A percentile compares a stretch with the other conserved stretches of the same genome.
These are phyloP conservation scores for Megalonaias nervosa DNA, from an alignment of 1,140 invertebrate species.

Conservation along the genomic window DNA sequence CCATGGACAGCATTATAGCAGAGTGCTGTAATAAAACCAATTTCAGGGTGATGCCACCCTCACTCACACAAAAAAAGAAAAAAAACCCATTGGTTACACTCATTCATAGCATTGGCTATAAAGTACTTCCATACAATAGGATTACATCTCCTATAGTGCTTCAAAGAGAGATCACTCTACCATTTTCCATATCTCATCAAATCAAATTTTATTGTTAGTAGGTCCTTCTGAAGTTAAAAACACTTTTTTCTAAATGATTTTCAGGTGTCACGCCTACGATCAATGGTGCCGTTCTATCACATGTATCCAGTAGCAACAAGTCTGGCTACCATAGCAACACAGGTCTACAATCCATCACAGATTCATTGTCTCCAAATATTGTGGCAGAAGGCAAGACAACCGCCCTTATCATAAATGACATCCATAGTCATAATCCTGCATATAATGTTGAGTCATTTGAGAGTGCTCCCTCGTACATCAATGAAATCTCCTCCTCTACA, in stretches of 20 bases:
- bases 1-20: no score
- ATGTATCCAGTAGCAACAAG: slow-evolving; percentile 5
- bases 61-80: no score
- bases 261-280: slow-evolving; percentile 76
- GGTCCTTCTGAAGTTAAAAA: no score
- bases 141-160: no score
- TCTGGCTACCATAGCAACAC: slow-evolving; percentile 33
- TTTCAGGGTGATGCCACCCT: no score
- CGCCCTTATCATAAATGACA: slow-evolving; percentile 32
- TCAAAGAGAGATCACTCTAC: no score
- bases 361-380: slow-evolving; percentile 71
- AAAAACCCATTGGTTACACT: no score
- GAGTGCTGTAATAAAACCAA: no score
- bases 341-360: slow-evolving; percentile 61
- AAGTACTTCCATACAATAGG: no score
- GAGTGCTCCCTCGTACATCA: slow-evolving; percentile 18
- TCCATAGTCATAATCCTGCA: slow-evolving; percentile 4
- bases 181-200: no score
- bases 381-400: slow-evolving; percentile 61
- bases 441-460: background rate
- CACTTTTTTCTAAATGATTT: slow-evolving; percentile 5
- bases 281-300: slow-evolving; percentile 47
- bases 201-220: no score
- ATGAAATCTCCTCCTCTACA: slow-evolving; percentile 68
- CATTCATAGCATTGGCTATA: no score